A percentile compares a stretch with the other conserved stretches of the same genome.
These are phyloP conservation scores for Drosophila lacicola DNA, from an alignment of 2,888 invertebrate species.

Conservation along the genomic window DNA sequence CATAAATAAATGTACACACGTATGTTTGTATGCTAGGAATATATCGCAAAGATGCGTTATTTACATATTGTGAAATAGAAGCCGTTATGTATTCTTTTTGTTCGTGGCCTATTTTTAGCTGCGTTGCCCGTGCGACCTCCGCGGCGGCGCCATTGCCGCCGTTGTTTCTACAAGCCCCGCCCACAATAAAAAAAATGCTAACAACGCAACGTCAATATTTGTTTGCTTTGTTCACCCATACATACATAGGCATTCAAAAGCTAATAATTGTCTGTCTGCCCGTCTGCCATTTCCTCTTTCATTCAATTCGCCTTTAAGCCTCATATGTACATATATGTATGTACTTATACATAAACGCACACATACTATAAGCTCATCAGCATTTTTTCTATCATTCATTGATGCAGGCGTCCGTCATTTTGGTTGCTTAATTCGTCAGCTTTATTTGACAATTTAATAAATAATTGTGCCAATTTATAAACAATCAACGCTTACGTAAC, in stretches of 20 bases:
- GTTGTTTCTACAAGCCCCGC: constrained; percentile 23
- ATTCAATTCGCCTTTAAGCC: constrained; percentile 40
- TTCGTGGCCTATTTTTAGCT: constrained; percentile 76
- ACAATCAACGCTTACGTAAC: constrained; percentile 59
- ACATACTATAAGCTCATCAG: not conserved
- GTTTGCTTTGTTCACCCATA: constrained; percentile 37
- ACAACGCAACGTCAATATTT: constrained; percentile 48
- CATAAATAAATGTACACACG: not conserved
- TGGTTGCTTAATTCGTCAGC: constrained; percentile 20
- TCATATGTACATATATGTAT: constrained; percentile 1
- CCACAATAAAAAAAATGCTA: constrained; percentile 43
- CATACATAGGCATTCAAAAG: constrained; percentile 20
- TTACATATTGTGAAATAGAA: constrained; percentile 55
- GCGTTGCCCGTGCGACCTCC: constrained; percentile 53
- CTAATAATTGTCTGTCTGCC: constrained; percentile 47
- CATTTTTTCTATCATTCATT: constrained; percentile 41
- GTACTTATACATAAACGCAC: too few relatives aligned
- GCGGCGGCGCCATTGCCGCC: constrained; percentile 42
- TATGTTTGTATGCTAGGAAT: constrained; percentile 11
- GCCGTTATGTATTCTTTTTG: constrained; percentile 50
- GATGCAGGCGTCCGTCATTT: constrained; percentile 31
- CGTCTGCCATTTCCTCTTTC: constrained; percentile 55
- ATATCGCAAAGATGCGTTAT: constrained; percentile 38
- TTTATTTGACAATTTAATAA: constrained; percentile 53
- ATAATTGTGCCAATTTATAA: constrained; percentile 56